Percentiles rank a stretch among this genome's conserved stretches.
Evolutionary conservation across 2,888 invertebrate species (phyloP).

Genomic region (Empis stercorea): DNA sequence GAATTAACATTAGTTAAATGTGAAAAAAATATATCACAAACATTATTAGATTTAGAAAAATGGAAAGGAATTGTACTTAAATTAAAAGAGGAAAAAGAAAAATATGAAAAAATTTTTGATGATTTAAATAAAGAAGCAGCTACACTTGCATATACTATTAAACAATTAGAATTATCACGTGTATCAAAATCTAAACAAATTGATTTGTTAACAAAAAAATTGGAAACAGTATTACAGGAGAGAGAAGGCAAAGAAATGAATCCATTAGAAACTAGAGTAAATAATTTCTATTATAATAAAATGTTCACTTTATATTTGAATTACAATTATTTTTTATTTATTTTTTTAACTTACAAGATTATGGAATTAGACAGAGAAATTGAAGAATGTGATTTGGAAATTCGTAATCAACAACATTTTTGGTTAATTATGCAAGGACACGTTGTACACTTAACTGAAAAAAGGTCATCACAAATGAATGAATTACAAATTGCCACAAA

Average conservation of each 20-base stretch:
- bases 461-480: conserved; percentile 51
- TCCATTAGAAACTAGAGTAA: conserved; percentile 17
- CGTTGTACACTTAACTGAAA: conserved; percentile 53
- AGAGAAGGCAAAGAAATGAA: conserved; percentile 35
- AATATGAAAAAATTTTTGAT: conserved; percentile 23
- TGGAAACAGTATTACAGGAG: conserved; percentile 38
- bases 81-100: conserved; percentile 21
- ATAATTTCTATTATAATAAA: too few relatives aligned
- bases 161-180: conserved; percentile 35
- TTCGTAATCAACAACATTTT: conserved; percentile 52
- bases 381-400: conserved; percentile 44
- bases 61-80: conserved; percentile 21
- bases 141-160: conserved; percentile 35
- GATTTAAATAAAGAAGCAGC: conserved; percentile 37
- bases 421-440: conserved; percentile 68
- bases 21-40: conserved; percentile 44
- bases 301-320: too few relatives aligned
- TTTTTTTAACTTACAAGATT: too few relatives aligned
- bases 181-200: conserved; percentile 40
- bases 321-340: too few relatives aligned
- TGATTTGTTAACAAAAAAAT: conserved; percentile 39
- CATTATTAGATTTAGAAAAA: conserved; percentile 36
- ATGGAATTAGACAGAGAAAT: conserved; percentile 52
- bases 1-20: conserved; percentile 30
- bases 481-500: conserved; percentile 59